Evolutionary conservation across 1,140 invertebrate species (phyloP).

Genomic region (Drosophila nasuta): DNA sequence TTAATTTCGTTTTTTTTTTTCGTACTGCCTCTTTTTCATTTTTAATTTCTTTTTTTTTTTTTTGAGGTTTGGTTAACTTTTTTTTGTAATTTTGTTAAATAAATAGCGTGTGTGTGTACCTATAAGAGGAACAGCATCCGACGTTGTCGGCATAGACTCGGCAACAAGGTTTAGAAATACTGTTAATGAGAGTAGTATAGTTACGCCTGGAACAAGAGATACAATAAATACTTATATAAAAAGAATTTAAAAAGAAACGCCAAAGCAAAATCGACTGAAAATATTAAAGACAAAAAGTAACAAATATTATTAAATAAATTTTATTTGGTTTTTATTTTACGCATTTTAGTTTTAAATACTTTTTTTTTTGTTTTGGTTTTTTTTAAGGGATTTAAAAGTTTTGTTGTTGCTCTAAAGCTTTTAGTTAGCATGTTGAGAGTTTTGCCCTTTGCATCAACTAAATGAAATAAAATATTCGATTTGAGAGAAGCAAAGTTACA

Average conservation of each 20-base stretch:
- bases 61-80: slow-evolving; percentile 13
- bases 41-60: slow-evolving; percentile 20
- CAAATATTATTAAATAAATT: slow-evolving; percentile 58
- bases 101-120: slow-evolving; percentile 85
- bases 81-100: slow-evolving; percentile 46
- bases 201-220: slow-evolving; percentile 93
- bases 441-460: slow-evolving; percentile 7
- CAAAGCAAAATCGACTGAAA: slow-evolving; percentile 64
- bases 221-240: slow-evolving; percentile 75
- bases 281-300: slow-evolving; percentile 70
- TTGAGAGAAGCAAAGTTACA: background rate
- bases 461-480: too few species aligned
- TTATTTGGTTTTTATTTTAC: slow-evolving; percentile 35
- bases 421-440: slow-evolving; percentile 29
- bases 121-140: slow-evolving; percentile 93
- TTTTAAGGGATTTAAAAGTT: slow-evolving; percentile 27
- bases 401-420: slow-evolving; percentile 36
- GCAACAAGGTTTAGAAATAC: slow-evolving; percentile 98
- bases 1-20: slow-evolving; percentile 36
- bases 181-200: slow-evolving; percentile 99
- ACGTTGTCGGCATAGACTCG: slow-evolving; percentile 96
- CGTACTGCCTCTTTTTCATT: slow-evolving; percentile 14
- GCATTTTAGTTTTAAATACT: slow-evolving; percentile 46
- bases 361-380: slow-evolving; percentile 20
- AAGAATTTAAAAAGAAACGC: slow-evolving; percentile 67